Evolutionary conservation across 1,140 invertebrate species (phyloP), one percentile per base, ranked within the genome.

Genomic region (Ips typographus): DNA sequence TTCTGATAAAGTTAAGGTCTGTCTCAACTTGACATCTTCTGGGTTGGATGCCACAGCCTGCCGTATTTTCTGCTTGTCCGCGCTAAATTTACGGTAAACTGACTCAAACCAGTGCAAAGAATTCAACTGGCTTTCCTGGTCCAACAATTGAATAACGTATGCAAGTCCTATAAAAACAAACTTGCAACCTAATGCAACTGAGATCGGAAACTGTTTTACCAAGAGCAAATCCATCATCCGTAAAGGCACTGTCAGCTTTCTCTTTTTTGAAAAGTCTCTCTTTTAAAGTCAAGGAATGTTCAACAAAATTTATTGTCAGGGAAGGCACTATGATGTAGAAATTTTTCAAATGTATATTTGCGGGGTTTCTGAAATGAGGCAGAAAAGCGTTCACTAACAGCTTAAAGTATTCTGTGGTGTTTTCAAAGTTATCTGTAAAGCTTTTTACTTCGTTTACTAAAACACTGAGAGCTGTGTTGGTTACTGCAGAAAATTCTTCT

Each of bases 221-320:
- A 87, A 99, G 94, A 39, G 95, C 92, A 84, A 99, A 99, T 43
- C 98, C 98, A 83, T 99, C 98, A 82, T 99, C 96, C 3, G 94
- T 96, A 81, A 99, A 99, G 2, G 93, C 88, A 65, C 93, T 91
- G 39, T 91, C 92, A 8, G 86, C 81, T 78, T 91, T 91, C 75
- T 94, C 94, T 76, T 94, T 95, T 75, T 92, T 93, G 73, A 84
- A 88, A 81, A 99, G 89, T 79, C 95, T 94, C 74, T 98, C 94
- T 80, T 98, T 98, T 73, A 92, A 93, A 36, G 90, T 87, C 58
- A 98, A 89, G 38, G 94, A 91, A 79, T 98, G 90, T 77, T 99
- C 95, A 7, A 99, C 89, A 83, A 92, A 98, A 81, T 98, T 99
- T 59, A 99, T 84, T 2, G 94, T 98, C 72, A 99, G 80, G 3